Evolutionary conservation across 2,113 vertebrate species (phyloP), one percentile per base, ranked within the genome.

Genomic region (Aythya baeri): DNA sequence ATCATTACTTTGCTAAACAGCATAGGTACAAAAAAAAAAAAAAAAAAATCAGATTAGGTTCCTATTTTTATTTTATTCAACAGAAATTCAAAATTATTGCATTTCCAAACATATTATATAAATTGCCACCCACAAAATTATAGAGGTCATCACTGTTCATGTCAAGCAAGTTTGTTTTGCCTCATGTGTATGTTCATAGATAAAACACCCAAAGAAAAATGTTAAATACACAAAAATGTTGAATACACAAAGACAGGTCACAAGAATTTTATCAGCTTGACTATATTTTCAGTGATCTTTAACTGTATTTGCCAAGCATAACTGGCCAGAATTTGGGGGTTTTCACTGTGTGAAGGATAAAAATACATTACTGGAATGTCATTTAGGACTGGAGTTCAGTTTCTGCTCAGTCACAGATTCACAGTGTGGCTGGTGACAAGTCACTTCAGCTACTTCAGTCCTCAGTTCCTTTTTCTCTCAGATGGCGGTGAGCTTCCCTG

Each of bases 381-480:
- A 36, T 61, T 83, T 65, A 50, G 27, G 43, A 80, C 29, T 3
- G 12, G 21, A 78, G 46, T 21, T 76, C 31, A 59, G 57, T 5
- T 77, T 86, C 67, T 75, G 17, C n/a, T 91, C 9, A 72, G 31
- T 3, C 11, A 26, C 9, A 75, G 38, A 36, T 49, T 71, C 16
- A 55, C 34, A 22, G 16, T 81, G 65, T 11, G 3, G 36, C 43
- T 78, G 44, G 62, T 38, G 16, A 88, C 74, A 81, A 84, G 46
- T 84, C 34, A 81, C 21, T 86, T 77, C 46, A 89, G 59, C 57
- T 86, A 68, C 76, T 93, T 62, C 11, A 65, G 61, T 78, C 18
- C 52, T 88, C 75, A 49, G 59, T 83, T 89, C 83, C 46, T 83
- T 93, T 66, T 88, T 22, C 52, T 89, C 32, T 50, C 67, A 89